These are phyloP conservation scores for Bombus confusus DNA, from an alignment of 1,140 invertebrate genomes.

Conservation along the genomic window DNA sequence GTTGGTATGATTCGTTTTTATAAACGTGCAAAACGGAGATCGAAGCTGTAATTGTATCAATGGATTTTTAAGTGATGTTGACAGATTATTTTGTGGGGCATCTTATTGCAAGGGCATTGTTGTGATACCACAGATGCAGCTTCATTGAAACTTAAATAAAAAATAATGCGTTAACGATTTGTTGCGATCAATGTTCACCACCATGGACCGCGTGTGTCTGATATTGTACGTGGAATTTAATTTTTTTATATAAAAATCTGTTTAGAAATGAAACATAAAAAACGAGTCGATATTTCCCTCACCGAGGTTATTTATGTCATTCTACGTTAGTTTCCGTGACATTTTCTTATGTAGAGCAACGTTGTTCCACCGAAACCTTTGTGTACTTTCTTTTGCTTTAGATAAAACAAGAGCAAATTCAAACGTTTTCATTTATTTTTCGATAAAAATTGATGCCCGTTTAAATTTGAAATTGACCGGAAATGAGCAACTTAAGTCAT, in stretches of 20 bases:
- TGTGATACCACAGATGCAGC: constrained; percentile 78
- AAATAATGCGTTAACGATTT: constrained; percentile 67
- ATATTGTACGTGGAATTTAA: constrained; percentile 26
- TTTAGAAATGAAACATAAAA: constrained; percentile 7
- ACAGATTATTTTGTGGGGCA: constrained; percentile 65
- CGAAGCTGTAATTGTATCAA: constrained; percentile 56
- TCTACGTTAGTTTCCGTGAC: background rate
- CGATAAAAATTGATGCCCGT: background rate
- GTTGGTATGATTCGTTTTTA: constrained; percentile 63
- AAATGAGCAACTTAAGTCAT: constrained; percentile 17
- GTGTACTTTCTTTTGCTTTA: background rate
- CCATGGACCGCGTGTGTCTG: background rate
- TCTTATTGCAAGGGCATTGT: constrained; percentile 76
- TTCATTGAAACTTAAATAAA: constrained; percentile 77
- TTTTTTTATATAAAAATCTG: constrained; percentile 31
- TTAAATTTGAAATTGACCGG: constrained; percentile 19
- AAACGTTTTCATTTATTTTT: background rate
- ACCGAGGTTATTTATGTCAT: background rate
- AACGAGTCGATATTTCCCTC: background rate
- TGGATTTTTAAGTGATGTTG: constrained; percentile 55
- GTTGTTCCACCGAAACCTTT: background rate
- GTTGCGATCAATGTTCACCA: constrained; percentile 36
- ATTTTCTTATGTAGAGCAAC: background rate
- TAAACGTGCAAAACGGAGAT: constrained; percentile 47
- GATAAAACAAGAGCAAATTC: background rate